phyloP scores from a whole-genome alignment of 2,888 invertebrate genomes.

The Andrena marginata region DNA sequence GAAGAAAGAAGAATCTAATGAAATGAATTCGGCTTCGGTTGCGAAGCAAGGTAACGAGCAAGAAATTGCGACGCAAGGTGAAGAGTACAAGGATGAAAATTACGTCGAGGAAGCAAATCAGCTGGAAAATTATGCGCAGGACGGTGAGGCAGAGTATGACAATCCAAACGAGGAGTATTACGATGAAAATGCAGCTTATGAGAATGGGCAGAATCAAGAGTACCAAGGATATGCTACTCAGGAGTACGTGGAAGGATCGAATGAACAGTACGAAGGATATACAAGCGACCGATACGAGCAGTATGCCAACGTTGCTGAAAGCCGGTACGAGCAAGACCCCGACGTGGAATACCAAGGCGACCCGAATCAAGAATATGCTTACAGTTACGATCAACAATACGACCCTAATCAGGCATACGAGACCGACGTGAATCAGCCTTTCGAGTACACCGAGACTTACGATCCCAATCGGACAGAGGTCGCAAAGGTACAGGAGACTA shows the following conservation, averaged over 20 bases:
- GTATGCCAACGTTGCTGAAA: constrained; percentile 23
- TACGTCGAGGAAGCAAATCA: constrained; percentile 48
- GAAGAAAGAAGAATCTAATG: background rate
- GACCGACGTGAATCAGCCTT: constrained; percentile 59
- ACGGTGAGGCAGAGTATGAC: background rate
- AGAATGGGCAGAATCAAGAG: constrained; percentile 33
- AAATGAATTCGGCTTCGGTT: background rate
- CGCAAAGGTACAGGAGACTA: constrained; percentile 46
- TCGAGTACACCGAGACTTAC: constrained; percentile 43
- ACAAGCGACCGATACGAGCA: constrained; percentile 48
- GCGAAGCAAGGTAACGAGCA: constrained; percentile 11
- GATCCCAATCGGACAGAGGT: constrained; percentile 44
- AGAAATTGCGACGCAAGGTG: constrained; percentile 7
- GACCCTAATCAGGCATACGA: constrained; percentile 53
- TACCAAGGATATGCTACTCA: constrained; percentile 35
- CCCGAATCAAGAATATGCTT: constrained; percentile 51
- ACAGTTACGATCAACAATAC: constrained; percentile 46
- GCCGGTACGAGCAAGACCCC: constrained; percentile 51
- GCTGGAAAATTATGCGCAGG: background rate
- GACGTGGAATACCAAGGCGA: constrained; percentile 59
- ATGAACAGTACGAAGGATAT: constrained; percentile 39
- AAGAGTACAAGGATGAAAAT: constrained; percentile 41
- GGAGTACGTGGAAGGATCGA: constrained; percentile 35
- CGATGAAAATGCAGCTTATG: constrained; percentile 40
- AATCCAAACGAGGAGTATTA: constrained; percentile 34